Evolutionary conservation across 2,113 vertebrate genomes (phyloP).

Genomic region (Pristiophorus japonicus): DNA sequence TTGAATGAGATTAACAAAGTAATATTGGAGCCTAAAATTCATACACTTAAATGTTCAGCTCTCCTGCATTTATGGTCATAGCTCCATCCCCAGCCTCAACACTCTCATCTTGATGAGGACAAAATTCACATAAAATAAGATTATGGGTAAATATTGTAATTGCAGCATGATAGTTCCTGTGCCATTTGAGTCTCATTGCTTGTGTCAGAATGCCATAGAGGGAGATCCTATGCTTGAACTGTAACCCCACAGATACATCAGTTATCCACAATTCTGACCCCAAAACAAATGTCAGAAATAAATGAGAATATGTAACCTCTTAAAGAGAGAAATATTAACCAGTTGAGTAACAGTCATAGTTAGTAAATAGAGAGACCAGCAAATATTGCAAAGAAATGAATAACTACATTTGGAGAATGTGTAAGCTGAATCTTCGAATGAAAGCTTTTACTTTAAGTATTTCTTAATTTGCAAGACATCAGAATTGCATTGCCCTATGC

Average conservation of each 20-base stretch:
- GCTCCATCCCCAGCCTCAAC: background rate
- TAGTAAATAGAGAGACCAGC: background rate
- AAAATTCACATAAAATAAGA: background rate
- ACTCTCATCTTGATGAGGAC: background rate
- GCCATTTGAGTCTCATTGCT: background rate
- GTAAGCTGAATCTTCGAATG: background rate
- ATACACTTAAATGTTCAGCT: background rate
- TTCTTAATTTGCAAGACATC: slow-evolving; percentile 18
- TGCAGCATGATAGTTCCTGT: background rate
- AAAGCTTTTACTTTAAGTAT: slow-evolving; percentile 8
- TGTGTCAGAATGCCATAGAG: background rate
- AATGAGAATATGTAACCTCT: background rate
- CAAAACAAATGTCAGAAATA: slow-evolving; percentile 20
- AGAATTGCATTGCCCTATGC: slow-evolving; percentile 14
- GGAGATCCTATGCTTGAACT: background rate
- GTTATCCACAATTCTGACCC: background rate
- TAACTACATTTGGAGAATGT: background rate
- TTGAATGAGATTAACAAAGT: background rate
- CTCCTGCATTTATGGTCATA: background rate
- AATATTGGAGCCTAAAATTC: background rate
- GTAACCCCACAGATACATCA: background rate
- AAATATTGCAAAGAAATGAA: slow-evolving; percentile 2
- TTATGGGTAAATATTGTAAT: background rate
- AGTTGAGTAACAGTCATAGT: background rate
- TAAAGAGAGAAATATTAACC: background rate